Evolutionary conservation across 2,113 vertebrate genomes (phyloP), one percentile per base, ranked within the genome.

Genomic region (Clarias batrachus): DNA sequence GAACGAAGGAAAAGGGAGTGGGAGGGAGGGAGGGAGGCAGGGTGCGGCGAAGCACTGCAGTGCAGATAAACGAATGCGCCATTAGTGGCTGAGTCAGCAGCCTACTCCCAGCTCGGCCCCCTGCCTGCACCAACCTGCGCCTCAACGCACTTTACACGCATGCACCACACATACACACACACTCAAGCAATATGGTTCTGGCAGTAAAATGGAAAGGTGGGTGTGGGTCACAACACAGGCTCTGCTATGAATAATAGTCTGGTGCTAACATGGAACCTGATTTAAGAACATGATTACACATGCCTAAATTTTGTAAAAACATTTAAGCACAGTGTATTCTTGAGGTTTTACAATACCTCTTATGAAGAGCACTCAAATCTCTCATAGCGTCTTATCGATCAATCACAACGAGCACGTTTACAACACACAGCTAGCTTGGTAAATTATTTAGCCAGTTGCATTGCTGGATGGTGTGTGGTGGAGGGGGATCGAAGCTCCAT

Each of bases 61-160:
- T 95, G 94, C 95, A 95, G 94, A 95, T 95, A 94, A 95, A 95
- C 94, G 87, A 94, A 94, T 94, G 95, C 95, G 95, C 93, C 93
- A 95, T 90, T 89, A 90, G 90, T 91, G 93, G 92, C 95, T 94
- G 94, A 95, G 93, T 95, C 95, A 95, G 94, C 94, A 94, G 91
- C 93, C 91, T 90, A 92, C 93, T 92, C 93, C 93, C 93, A 92
- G 92, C 91, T 93, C 90, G 86, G 87, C 91, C 90, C 84, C 62
- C 86, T 83, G 91, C 91, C 88, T 93, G 89, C 87, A 89, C 88
- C 89, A 86, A 83, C 71, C 78, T 82, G 87, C 81, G 73, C 84
- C 88, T 73, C 56, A 86, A 81, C 84, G 56, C 77, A 27, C 59
- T 86, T 81, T 86, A 81, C 87, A 79, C 60, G 41, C 60, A 41